These are phyloP conservation scores for Caenorhabditis auriculariae DNA, from an alignment of 2,888 invertebrate species.

Conservation along the genomic window DNA sequence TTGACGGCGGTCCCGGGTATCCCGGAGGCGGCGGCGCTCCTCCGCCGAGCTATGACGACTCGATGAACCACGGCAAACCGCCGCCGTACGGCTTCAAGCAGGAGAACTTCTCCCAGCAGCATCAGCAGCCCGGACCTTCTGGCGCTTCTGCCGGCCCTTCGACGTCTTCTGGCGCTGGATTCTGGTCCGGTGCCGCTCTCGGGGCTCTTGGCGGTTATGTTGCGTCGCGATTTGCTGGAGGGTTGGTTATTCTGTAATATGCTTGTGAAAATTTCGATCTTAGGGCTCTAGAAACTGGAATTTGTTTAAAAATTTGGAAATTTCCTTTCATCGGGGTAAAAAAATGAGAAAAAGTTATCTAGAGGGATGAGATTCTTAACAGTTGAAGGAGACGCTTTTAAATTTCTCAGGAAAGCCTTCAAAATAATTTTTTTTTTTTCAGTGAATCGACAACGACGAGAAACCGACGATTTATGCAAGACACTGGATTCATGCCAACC, in stretches of 20 bases:
- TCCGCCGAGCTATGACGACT: conserved; percentile 48
- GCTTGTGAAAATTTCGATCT: conserved; percentile 11
- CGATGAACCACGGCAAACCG: conserved; percentile 14
- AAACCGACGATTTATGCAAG: conserved; percentile 8
- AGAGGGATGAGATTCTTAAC: no score
- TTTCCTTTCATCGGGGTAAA: background rate
- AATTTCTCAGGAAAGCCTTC: no score
- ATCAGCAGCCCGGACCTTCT: background rate
- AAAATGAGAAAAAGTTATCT: no score
- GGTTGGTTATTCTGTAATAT: conserved; percentile 16
- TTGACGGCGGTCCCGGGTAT: conserved; percentile 15
- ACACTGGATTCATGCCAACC: conserved; percentile 6
- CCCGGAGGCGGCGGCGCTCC: conserved; percentile 32
- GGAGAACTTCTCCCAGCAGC: no score
- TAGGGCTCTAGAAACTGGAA: conserved; percentile 4
- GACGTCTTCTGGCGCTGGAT: conserved; percentile 14
- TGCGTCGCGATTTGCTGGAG: no score
- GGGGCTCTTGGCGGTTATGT: conserved; percentile 58
- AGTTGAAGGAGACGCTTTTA: no score
- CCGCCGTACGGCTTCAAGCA: conserved; percentile 25
- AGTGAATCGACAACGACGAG: background rate
- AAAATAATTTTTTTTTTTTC: background rate
- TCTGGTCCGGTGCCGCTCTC: conserved; percentile 49
- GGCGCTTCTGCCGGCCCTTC: conserved; percentile 1
- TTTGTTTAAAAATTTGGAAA: background rate